Evolutionary conservation across 2,797 vertebrate species (phyloP).

Genomic region (Brachyalestes nurse): DNA sequence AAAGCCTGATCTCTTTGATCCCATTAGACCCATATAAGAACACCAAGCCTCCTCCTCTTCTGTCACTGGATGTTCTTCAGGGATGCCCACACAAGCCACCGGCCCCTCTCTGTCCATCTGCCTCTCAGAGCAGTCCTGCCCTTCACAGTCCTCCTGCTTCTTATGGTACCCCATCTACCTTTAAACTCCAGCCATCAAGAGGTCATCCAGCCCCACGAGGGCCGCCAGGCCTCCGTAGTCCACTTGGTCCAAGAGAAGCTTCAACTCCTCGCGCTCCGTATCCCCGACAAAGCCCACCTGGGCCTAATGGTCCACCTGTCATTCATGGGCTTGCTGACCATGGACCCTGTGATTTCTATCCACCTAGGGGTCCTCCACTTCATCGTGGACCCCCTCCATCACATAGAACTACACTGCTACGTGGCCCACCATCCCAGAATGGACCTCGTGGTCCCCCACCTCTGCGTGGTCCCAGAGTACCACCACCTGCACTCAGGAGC

Average conservation of each 20-base stretch:
- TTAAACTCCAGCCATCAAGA: conserved; percentile 22
- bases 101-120: neutral
- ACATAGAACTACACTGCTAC: conserved; percentile 17
- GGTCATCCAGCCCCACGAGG: neutral
- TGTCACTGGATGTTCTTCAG: conserved; percentile 73
- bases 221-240: neutral
- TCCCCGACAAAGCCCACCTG: neutral
- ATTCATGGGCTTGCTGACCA: neutral
- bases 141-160: conserved; percentile 29
- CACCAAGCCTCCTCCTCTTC: conserved; percentile 74
- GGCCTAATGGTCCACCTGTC: neutral
- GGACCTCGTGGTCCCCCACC: conserved; percentile 56
- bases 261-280: neutral
- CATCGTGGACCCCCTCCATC: conserved; percentile 52
- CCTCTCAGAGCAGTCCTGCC: conserved; percentile 25
- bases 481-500: conserved; percentile 70
- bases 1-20: neutral
- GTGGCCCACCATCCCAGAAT: conserved; percentile 43
- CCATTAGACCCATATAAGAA: conserved; percentile 71
- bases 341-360: conserved; percentile 57
- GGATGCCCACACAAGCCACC: conserved; percentile 61
- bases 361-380: conserved; percentile 42
- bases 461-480: conserved; percentile 56
- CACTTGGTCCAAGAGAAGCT: neutral
- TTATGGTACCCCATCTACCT: neutral